Evolutionary conservation across 2,888 invertebrate species (phyloP), one percentile per base, ranked within the genome.

Genomic region (Odiellus spinosus): DNA sequence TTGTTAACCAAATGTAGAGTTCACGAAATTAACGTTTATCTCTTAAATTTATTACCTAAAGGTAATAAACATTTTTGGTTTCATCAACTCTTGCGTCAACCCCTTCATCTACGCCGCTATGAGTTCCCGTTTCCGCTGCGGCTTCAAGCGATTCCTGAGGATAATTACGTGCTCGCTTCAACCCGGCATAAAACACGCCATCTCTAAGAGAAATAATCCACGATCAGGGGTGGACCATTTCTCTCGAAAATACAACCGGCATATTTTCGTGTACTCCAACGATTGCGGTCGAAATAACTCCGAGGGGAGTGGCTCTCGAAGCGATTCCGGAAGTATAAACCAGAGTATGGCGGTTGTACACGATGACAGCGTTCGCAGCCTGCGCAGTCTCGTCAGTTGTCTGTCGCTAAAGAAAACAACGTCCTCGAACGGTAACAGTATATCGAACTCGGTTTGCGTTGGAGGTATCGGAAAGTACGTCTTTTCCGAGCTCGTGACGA

Each of bases 101-200:
- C 69, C 69, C 0, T 60, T 70, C 53, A 66, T 70, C 46, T 70
- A 70, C 57, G 63, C 63, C 11, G 60, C 64, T n/a, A 69, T 69
- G 67, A 67, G 67, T 53, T 61, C 63, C 3, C 61, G 65, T 35
- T 68, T 68, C 54, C 57, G 67, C 4, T 60, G 60, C 42, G 61
- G 63, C 48, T 65, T 64, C 52, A 56, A 55, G 19, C 56, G 59
- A 15, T 59, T 58, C 19, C 47, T 58, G 20, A 15, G 52, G 11
- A 36, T 36, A 10, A 8, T 36, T 8, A 15, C 17, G 15, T 36
- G 38, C 17, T 10, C 14, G 14, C 17, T 17, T 12, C 6, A 14
- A 5, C 14, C 38, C 14, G 10, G 8, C 5, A n/a, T n/a, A n/a
- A 36, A 17, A 14, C 17, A 14, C 17, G 10, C 38, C 14, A 36